Evolutionary conservation across 1,140 invertebrate genomes (phyloP).

Genomic region (Aradophagus sp.): DNA sequence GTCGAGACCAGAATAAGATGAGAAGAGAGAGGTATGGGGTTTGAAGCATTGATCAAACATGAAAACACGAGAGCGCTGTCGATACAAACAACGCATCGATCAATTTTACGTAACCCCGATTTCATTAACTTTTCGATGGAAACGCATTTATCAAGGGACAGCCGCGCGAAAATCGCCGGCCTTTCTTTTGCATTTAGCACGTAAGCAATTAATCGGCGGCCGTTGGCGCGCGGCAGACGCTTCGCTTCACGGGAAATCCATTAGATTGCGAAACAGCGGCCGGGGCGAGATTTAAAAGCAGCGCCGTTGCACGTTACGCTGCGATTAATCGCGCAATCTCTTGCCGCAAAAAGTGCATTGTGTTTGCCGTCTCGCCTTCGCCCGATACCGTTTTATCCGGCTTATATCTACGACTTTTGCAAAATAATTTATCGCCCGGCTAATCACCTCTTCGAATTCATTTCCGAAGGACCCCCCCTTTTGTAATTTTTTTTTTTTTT

Average conservation of each 20-base stretch:
- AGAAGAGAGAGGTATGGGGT: too few relatives aligned
- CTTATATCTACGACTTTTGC: constrained; percentile 23
- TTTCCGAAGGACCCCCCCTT: too few relatives aligned
- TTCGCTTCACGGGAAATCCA: constrained; percentile 39
- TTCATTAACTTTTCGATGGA: constrained; percentile 34
- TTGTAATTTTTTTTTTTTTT: too few relatives aligned
- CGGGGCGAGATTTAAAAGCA: constrained; percentile 47
- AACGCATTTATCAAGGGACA: constrained; percentile 24
- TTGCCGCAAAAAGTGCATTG: constrained; percentile 48
- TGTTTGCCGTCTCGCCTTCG: constrained; percentile 11
- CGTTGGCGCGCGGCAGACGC: constrained; percentile 30
- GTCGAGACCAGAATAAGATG: too few relatives aligned
- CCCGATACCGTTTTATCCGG: constrained; percentile 35
- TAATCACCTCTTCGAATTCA: constrained; percentile 12
- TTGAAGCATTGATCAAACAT: too few relatives aligned
- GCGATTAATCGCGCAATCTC: constrained; percentile 49
- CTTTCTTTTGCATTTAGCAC: constrained; percentile 29
- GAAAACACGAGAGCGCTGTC: too few relatives aligned
- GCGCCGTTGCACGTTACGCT: constrained; percentile 20
- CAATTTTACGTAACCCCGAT: constrained; percentile 16
- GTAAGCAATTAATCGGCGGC: constrained; percentile 44
- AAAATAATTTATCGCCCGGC: constrained; percentile 26
- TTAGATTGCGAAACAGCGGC: constrained; percentile 47
- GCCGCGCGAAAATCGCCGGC: constrained; percentile 5
- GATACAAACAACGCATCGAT: constrained; percentile 10